Evolutionary conservation across 2,797 vertebrate genomes (phyloP).

Genomic region (Ispidina lecontei): DNA sequence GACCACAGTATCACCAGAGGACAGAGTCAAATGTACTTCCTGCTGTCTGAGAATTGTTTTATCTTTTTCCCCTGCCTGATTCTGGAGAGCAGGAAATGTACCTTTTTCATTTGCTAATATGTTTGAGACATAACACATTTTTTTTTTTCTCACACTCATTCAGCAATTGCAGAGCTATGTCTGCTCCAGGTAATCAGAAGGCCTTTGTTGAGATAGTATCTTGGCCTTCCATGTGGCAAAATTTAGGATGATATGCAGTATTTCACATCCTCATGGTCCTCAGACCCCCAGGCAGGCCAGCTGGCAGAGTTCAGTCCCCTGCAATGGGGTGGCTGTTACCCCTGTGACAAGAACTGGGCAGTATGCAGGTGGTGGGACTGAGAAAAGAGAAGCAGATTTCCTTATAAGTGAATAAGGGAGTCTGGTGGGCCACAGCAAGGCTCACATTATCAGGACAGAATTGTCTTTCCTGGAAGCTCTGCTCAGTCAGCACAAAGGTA

Average conservation of each 20-base stretch:
- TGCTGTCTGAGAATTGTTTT: not conserved
- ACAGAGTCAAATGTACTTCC: constrained; percentile 9
- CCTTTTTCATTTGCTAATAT: not conserved
- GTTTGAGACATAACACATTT: not conserved
- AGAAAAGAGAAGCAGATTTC: not conserved
- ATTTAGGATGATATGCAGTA: not conserved
- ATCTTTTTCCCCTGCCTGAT: not conserved
- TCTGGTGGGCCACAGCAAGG: not conserved
- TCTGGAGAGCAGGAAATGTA: not conserved
- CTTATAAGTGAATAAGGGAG: not conserved
- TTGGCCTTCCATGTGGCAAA: not conserved
- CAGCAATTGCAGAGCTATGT: not conserved
- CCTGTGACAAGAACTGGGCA: not conserved
- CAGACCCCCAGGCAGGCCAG: not conserved
- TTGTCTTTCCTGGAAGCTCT: not conserved
- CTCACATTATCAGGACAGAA: not conserved
- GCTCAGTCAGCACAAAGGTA: not conserved
- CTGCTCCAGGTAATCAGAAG: not conserved
- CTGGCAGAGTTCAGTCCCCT: not conserved
- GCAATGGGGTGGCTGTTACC: not conserved
- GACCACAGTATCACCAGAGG: not conserved
- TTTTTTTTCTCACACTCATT: not conserved
- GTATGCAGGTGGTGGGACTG: not conserved
- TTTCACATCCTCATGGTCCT: not conserved
- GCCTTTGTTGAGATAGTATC: not conserved